Evolutionary conservation across 2,888 invertebrate genomes (phyloP).

Genomic region (Adelphocoris suturalis): DNA sequence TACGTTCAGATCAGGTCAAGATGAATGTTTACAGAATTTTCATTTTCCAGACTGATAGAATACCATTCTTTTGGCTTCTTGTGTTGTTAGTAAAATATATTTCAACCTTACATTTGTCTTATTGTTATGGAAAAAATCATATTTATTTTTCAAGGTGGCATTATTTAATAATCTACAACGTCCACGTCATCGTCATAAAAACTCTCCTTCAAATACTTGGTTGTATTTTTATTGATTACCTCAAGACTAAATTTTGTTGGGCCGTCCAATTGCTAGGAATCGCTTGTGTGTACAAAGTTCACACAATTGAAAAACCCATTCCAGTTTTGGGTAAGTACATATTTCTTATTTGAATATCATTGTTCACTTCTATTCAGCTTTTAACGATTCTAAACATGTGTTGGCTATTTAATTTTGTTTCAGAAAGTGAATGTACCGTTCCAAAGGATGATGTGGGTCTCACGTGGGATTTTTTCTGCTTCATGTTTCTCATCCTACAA

Average conservation of each 20-base stretch:
- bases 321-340: constrained; percentile 35
- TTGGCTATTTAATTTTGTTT: too few relatives aligned
- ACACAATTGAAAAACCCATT: not conserved
- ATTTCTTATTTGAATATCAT: not conserved
- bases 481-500: constrained; percentile 95
- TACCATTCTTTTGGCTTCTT: too few relatives aligned
- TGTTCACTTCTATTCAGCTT: not conserved
- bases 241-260: constrained; percentile 82
- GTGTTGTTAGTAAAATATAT: not conserved
- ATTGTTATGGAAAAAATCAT: not conserved
- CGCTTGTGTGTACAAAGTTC: constrained; percentile 90
- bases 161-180: constrained; percentile 92
- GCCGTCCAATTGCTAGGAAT: constrained; percentile 93
- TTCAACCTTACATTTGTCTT: not conserved
- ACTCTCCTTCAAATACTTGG: constrained; percentile 93
- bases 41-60: too few relatives aligned
- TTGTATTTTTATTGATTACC: constrained; percentile 87
- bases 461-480: constrained; percentile 97
- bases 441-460: constrained; percentile 91
- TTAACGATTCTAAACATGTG: too few relatives aligned
- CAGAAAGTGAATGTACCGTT: constrained; percentile 81
- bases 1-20: too few relatives aligned
- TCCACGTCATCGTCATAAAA: constrained; percentile 92
- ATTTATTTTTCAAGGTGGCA: constrained; percentile 87
- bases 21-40: too few relatives aligned